phyloP scores from a whole-genome alignment of 2,888 invertebrate genomes.

The Hyalella azteca region DNA sequence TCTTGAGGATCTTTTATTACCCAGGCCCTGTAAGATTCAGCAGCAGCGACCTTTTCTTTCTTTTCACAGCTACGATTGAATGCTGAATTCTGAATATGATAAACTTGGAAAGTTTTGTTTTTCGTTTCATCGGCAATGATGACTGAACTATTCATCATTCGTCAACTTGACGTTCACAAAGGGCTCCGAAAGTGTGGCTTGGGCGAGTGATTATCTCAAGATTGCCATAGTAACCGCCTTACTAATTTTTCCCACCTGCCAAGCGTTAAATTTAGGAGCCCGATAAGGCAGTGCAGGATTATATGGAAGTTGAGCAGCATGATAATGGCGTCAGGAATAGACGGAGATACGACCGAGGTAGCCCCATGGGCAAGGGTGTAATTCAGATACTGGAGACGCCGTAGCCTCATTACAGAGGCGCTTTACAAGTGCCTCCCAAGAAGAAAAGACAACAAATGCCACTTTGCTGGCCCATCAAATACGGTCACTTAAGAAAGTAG shows the following conservation, averaged over 20 bases:
- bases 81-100: neutral
- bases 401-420: conserved; percentile 20
- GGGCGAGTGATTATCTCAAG: conserved; percentile 2
- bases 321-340: conserved; percentile 14
- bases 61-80: neutral
- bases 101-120: neutral
- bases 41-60: neutral
- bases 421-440: conserved; percentile 35
- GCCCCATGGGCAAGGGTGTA: neutral
- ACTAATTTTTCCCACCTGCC: conserved; percentile 36
- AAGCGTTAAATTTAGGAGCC: conserved; percentile 29
- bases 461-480: conserved; percentile 20
- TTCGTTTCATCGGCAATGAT: neutral
- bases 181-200: too few relatives aligned
- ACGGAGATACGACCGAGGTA: neutral
- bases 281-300: conserved; percentile 22
- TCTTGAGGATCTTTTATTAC: conserved; percentile 35
- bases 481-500: conserved; percentile 5
- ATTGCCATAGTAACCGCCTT: conserved; percentile 32
- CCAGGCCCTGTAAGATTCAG: neutral
- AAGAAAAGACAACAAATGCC: conserved; percentile 37
- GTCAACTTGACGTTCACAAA: neutral
- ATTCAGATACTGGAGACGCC: conserved; percentile 36
- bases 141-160: neutral
- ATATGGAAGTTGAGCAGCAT: conserved; percentile 32